Evolutionary conservation across 2,888 invertebrate genomes (phyloP).

Genomic region (Cryptocheilus praepositus): DNA sequence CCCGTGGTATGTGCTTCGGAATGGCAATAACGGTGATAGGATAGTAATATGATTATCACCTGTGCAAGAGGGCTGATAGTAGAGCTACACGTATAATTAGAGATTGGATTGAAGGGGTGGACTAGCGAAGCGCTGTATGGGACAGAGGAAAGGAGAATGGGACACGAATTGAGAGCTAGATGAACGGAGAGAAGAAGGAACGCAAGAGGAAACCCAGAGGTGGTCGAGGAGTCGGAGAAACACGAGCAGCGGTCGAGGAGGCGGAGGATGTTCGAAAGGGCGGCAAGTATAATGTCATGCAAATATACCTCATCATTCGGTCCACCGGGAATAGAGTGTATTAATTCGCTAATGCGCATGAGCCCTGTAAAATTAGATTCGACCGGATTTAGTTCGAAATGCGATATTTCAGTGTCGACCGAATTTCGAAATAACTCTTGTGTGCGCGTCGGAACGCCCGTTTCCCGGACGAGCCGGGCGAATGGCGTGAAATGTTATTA

Average conservation of each 20-base stretch:
- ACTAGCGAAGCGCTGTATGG: constrained; percentile 16
- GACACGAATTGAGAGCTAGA: constrained; percentile 28
- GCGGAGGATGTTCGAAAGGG: too few relatives aligned
- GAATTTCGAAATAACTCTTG: constrained; percentile 39
- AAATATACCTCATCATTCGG: constrained; percentile 71
- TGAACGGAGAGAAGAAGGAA: constrained; percentile 36
- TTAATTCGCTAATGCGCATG: constrained; percentile 72
- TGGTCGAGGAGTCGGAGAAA: background rate
- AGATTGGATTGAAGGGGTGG: constrained; percentile 61
- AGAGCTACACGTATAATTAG: constrained; percentile 70
- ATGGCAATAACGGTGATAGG: constrained; percentile 73
- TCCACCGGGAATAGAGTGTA: constrained; percentile 68
- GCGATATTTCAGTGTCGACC: constrained; percentile 62
- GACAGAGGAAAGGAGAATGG: constrained; percentile 27
- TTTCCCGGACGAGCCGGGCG: constrained; percentile 32
- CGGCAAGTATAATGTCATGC: constrained; percentile 69
- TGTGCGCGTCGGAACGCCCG: background rate
- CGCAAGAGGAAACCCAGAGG: constrained; percentile 32
- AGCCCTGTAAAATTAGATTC: constrained; percentile 70
- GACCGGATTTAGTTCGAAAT: constrained; percentile 64
- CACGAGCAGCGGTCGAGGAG: constrained; percentile 35
- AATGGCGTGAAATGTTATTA: constrained; percentile 1
- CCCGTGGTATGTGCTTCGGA: constrained; percentile 62
- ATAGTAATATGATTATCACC: constrained; percentile 73
- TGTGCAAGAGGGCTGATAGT: constrained; percentile 66